These are phyloP conservation scores for Platycercus adscitus DNA, from an alignment of 2,113 vertebrate genomes.

Conservation along the genomic window DNA sequence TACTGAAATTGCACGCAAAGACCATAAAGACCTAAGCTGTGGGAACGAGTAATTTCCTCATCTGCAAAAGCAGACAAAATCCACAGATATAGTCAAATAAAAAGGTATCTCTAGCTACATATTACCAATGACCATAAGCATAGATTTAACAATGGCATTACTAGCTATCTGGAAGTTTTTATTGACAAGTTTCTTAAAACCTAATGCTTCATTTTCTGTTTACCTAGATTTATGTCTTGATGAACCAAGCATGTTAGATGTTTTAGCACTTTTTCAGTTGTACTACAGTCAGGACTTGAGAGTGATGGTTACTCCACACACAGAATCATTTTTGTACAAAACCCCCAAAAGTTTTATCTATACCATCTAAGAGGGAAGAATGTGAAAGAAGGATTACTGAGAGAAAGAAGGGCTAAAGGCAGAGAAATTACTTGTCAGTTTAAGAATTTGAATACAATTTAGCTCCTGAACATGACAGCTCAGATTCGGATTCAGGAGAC, in stretches of 20 bases:
- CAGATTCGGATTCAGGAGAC: background rate
- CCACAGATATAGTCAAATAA: background rate
- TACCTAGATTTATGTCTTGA: background rate
- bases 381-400: background rate
- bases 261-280: background rate
- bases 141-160: background rate
- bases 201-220: background rate
- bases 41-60: background rate
- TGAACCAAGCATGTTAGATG: background rate
- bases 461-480: background rate
- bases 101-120: background rate
- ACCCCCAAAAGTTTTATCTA: fast-evolving
- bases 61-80: background rate
- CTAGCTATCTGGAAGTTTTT: background rate
- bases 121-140: background rate
- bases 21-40: background rate
- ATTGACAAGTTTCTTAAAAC: background rate
- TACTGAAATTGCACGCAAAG: background rate
- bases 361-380: background rate
- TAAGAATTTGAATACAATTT: background rate
- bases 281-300: background rate
- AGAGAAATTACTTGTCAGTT: background rate
- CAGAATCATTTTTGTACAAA: background rate
- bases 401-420: background rate
- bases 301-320: background rate